These are phyloP conservation scores for Dysmachus trigonus DNA, from an alignment of 2,888 invertebrate genomes.

Conservation along the genomic window DNA sequence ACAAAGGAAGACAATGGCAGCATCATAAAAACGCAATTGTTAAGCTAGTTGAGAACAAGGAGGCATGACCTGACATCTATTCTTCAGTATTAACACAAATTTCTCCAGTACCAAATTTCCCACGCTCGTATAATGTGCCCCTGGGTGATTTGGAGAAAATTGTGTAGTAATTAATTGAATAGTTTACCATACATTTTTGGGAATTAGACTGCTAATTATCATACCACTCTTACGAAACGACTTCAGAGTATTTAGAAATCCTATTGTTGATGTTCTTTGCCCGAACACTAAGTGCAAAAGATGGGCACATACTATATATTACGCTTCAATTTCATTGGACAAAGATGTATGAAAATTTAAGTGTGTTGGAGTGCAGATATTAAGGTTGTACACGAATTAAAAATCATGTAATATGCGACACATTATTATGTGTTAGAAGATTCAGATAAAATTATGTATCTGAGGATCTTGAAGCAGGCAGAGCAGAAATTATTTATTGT, in stretches of 20 bases:
- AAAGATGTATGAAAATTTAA: background rate
- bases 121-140: background rate
- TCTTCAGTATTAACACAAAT: no score
- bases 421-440: background rate
- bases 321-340: background rate
- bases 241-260: constrained; percentile 28
- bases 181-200: constrained; percentile 31
- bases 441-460: constrained; percentile 8
- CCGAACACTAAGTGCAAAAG: background rate
- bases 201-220: constrained; percentile 14
- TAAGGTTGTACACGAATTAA: background rate
- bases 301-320: no score
- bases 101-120: no score
- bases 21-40: no score
- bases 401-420: background rate
- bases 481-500: background rate
- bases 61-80: no score
- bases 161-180: constrained; percentile 25
- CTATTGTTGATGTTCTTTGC: constrained; percentile 27
- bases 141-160: constrained; percentile 11
- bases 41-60: no score
- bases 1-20: no score
- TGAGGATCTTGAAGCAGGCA: background rate
- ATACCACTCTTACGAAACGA: constrained; percentile 4
- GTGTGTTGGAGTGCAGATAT: no score